Evolutionary conservation across 2,797 vertebrate genomes (phyloP), one percentile per base, ranked within the genome.

Genomic region (Spheniscus humboldti): DNA sequence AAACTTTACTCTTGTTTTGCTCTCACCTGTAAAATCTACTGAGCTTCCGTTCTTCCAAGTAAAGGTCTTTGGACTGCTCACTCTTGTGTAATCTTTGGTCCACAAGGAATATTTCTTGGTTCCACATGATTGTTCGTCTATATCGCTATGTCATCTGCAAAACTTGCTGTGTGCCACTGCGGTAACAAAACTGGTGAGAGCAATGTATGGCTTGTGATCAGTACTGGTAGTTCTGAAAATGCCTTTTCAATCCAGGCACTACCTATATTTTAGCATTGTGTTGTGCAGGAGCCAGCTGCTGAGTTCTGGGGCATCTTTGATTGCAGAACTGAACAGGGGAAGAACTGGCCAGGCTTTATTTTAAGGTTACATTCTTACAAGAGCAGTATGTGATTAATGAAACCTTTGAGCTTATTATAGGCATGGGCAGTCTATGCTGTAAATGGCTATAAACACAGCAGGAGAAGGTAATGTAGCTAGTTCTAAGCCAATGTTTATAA

Each of bases 401-500:
- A 62, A 37, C 24, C 37, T 89, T 88, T 73, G 43, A 93, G 68
- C 17, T 68, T 81, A 53, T 88, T 90, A 84, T 3, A 94, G 80
- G 55, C 73, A 88, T 41, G 48, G 69, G 53, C 74, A 85, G 27
- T 55, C 80, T 75, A 55, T 11, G 35, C 92, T 93, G 83, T 90
- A 90, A 94, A 94, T 85, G 76, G 15, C 83, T 89, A 67, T 93
- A 94, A 96, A 97, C 63, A 86, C 86, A 84, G 56, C 37, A 86
- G 77, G 59, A 86, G 55, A 92, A 95, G 86, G 88, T 95, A 94
- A 84, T 63, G 67, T 37, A 91, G 93, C 62, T 93, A 84, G 92
- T 89, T 89, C 50, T 82, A 92, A 95, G 39, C 31, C 74, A 73
- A 10, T 87, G 74, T 93, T 96, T 94, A 95, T 96, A 95, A 97